phyloP scores from a whole-genome alignment of 2,888 invertebrate species.

The Xanthorhoe spadicearia region DNA sequence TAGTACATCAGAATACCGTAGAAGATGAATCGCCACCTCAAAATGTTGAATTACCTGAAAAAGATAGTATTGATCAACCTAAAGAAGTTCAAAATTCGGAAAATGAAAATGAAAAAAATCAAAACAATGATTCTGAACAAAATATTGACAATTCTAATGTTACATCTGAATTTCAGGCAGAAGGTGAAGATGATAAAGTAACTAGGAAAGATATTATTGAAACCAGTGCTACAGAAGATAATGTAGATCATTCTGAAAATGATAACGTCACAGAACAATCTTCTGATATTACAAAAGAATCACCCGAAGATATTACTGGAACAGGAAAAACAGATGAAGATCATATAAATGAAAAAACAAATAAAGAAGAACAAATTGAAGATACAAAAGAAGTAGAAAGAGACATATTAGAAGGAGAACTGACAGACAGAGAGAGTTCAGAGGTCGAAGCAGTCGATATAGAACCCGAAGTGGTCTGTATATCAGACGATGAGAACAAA shows the following conservation, averaged over 20 bases:
- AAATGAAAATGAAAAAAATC: background rate
- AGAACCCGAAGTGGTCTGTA: constrained; percentile 80
- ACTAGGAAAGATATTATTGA: constrained; percentile 2
- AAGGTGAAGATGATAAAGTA: background rate
- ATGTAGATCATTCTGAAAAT: background rate
- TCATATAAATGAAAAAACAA: background rate
- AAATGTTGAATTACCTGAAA: background rate
- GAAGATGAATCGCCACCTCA: background rate
- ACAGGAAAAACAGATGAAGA: background rate
- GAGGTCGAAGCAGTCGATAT: constrained; percentile 67
- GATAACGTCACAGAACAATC: background rate
- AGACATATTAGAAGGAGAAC: constrained; percentile 48
- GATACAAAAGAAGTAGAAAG: constrained; percentile 11
- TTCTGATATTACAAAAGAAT: constrained; percentile 6
- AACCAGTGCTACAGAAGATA: background rate
- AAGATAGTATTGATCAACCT: background rate
- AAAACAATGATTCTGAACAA: background rate
- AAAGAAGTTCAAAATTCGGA: background rate
- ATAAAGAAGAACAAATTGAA: constrained; percentile 19
- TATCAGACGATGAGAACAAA: constrained; percentile 76
- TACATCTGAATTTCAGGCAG: background rate
- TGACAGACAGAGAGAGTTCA: constrained; percentile 68
- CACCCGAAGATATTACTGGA: background rate
- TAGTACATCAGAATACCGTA: background rate
- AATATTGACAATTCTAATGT: background rate